A percentile compares a stretch with the other conserved stretches of the same genome.
These are phyloP conservation scores for Pteronotus mesoamericanus DNA, from an alignment of 2,797 vertebrate genomes.

Conservation along the genomic window DNA sequence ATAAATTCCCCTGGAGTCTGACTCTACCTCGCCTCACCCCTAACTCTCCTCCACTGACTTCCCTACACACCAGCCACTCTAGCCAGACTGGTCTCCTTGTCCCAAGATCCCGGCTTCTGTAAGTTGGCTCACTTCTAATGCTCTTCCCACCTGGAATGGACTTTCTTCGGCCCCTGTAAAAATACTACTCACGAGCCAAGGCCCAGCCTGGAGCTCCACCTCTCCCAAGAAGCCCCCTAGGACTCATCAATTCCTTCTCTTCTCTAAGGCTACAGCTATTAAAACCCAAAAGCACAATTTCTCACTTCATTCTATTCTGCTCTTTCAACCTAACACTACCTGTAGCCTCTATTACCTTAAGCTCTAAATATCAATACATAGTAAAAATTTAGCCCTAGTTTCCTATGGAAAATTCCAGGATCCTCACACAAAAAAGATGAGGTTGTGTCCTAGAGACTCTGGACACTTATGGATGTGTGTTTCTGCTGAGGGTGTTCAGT, in stretches of 20 bases:
- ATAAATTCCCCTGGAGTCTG: neutral
- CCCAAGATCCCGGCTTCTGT: neutral
- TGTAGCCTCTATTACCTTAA: neutral
- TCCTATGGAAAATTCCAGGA: neutral
- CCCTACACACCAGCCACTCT: neutral
- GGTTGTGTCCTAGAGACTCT: neutral
- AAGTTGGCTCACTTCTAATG: neutral
- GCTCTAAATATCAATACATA: neutral
- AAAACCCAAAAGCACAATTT: neutral
- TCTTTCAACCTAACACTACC: neutral
- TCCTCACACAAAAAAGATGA: neutral
- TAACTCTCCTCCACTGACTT: neutral
- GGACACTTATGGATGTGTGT: neutral
- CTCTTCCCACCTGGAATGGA: neutral
- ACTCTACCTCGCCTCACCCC: neutral
- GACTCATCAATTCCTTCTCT: neutral
- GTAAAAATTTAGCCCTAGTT: neutral
- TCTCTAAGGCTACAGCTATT: neutral
- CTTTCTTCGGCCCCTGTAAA: neutral
- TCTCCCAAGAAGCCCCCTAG: neutral
- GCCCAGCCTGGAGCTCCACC: neutral
- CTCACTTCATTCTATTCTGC: neutral
- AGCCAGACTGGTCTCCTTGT: neutral
- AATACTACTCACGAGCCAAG: neutral
- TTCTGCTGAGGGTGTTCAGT: neutral